These are phyloP conservation scores for Corythaixoides concolor DNA, from an alignment of 2,113 vertebrate species.

Conservation along the genomic window DNA sequence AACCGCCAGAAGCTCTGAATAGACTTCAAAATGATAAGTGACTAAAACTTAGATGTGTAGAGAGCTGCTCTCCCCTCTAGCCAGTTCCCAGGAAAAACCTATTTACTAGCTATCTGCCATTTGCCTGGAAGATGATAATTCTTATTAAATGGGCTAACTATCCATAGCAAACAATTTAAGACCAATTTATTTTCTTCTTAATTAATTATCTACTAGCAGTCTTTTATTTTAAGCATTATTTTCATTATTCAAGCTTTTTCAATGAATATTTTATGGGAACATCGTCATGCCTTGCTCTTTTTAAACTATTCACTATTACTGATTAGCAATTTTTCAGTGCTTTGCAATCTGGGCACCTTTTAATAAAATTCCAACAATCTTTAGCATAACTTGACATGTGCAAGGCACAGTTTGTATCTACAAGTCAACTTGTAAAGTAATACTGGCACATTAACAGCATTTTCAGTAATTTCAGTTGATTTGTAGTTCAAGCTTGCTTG, in stretches of 20 bases:
- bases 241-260: slow-evolving; percentile 49
- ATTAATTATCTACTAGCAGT: slow-evolving; percentile 43
- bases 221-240: slow-evolving; percentile 32
- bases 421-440: background rate
- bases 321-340: background rate
- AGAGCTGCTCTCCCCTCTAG: slow-evolving; percentile 17
- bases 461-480: background rate
- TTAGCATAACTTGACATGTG: background rate
- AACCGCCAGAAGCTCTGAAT: slow-evolving; percentile 41
- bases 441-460: background rate
- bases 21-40: slow-evolving; percentile 52
- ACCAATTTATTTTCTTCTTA: slow-evolving; percentile 26
- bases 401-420: background rate
- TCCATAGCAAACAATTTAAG: slow-evolving; percentile 21
- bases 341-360: background rate
- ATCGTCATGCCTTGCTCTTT: background rate
- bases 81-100: slow-evolving; percentile 21
- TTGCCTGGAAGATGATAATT: slow-evolving; percentile 11
- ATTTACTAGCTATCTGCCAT: slow-evolving; percentile 16
- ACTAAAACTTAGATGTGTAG: slow-evolving; percentile 27
- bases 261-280: slow-evolving; percentile 58
- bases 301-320: background rate
- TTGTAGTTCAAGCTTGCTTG: background rate
- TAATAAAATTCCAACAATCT: background rate
- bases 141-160: slow-evolving; percentile 34